Conservation (phyloP, 2,113 vertebrate genomes). For the Danio rerio region DNA sequence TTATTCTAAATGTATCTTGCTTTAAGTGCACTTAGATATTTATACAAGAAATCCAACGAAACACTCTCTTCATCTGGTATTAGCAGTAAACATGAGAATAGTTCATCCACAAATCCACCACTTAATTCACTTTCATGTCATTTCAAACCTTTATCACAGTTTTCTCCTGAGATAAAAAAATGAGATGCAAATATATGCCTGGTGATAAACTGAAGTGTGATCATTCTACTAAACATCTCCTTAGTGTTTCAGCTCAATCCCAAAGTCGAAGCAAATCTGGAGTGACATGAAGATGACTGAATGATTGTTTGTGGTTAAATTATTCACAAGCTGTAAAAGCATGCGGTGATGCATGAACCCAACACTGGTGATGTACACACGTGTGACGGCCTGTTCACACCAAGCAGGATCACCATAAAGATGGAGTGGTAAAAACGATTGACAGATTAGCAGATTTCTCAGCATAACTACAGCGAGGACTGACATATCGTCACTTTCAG, state of each 20-base stretch:
- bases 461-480: no score
- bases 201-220: neutral
- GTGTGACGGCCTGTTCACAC: no score
- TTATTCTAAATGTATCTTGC: neutral
- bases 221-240: neutral
- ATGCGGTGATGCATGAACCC: no score
- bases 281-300: neutral
- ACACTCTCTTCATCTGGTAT: neutral
- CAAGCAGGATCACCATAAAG: no score
- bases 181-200: neutral
- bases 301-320: neutral
- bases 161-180: neutral
- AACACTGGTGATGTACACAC: no score
- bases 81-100: neutral
- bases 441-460: no score
- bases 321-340: no score
- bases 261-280: neutral
- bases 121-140: neutral
- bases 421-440: no score
- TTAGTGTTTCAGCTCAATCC: neutral
- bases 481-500: no score
- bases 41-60: neutral
- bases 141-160: neutral
- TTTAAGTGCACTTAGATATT: neutral
- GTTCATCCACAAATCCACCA: neutral